Evolutionary conservation across 2,888 invertebrate genomes (phyloP).

Genomic region (Morinoia aosen): DNA sequence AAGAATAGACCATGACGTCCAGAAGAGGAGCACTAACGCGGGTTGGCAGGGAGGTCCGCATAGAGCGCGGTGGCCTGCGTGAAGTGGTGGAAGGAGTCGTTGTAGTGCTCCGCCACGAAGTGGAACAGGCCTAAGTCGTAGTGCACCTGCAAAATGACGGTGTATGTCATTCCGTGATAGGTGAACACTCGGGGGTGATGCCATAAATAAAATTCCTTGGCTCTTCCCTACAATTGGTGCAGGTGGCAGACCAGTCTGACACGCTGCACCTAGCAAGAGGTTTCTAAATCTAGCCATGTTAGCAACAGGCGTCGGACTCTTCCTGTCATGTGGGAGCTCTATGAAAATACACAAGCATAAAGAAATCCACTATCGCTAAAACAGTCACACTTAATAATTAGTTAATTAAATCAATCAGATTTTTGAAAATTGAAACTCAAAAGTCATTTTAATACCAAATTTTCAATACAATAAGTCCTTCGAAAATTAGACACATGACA

Average conservation of each 20-base stretch:
- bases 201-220: not conserved
- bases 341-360: no score
- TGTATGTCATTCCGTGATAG: not conserved
- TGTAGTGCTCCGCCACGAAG: constrained; percentile 65
- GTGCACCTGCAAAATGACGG: constrained; percentile 60
- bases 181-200: not conserved
- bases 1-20: not conserved
- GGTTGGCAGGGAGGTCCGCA: constrained; percentile 49
- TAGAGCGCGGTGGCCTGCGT: constrained; percentile 61
- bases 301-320: not conserved
- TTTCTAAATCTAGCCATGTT: no score
- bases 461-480: no score
- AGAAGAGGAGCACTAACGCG: not conserved
- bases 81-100: constrained; percentile 66
- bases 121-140: constrained; percentile 66
- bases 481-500: no score
- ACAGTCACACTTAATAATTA: no score
- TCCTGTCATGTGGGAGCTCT: not conserved
- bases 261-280: not conserved
- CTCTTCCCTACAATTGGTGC: not conserved
- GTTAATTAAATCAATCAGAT: no score
- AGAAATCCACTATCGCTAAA: no score
- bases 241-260: not conserved
- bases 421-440: no score
- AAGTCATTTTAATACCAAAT: no score